phyloP scores from a whole-genome alignment of 2,113 vertebrate species.

The Sebastes fasciatus region DNA sequence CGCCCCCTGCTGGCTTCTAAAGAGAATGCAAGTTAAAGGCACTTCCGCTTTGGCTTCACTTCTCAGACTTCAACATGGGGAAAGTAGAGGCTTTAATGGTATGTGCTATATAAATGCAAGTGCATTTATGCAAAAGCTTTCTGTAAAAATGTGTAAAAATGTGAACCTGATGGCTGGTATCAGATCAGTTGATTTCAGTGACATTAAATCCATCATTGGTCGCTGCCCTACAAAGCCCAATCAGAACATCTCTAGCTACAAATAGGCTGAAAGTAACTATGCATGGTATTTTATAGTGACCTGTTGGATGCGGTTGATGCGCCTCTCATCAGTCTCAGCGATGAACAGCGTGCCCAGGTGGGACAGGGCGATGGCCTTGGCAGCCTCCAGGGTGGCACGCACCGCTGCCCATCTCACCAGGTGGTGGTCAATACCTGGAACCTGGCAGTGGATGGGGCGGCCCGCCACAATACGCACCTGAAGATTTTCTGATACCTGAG shows the following conservation, averaged over 20 bases:
- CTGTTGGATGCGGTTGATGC: slow-evolving; percentile 97
- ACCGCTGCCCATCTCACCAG: slow-evolving; percentile 92
- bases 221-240: background rate
- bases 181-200: no score
- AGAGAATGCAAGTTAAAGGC: no score
- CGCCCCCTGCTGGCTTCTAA: no score
- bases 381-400: slow-evolving; percentile 92
- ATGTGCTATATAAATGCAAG: no score
- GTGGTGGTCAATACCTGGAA: slow-evolving; percentile 93
- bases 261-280: background rate
- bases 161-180: background rate
- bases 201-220: background rate
- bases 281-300: slow-evolving; percentile 79
- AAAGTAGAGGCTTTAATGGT: background rate
- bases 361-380: slow-evolving; percentile 93
- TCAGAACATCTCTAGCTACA: background rate
- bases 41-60: no score
- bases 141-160: background rate
- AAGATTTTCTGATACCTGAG: slow-evolving; percentile 88
- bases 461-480: slow-evolving; percentile 95
- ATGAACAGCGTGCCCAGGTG: slow-evolving; percentile 95
- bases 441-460: slow-evolving; percentile 97
- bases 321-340: slow-evolving; percentile 95
- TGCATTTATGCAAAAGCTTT: background rate
- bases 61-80: background rate